phyloP scores from a whole-genome alignment of 2,888 invertebrate species.

The Drepanosiphum platanoidis region DNA sequence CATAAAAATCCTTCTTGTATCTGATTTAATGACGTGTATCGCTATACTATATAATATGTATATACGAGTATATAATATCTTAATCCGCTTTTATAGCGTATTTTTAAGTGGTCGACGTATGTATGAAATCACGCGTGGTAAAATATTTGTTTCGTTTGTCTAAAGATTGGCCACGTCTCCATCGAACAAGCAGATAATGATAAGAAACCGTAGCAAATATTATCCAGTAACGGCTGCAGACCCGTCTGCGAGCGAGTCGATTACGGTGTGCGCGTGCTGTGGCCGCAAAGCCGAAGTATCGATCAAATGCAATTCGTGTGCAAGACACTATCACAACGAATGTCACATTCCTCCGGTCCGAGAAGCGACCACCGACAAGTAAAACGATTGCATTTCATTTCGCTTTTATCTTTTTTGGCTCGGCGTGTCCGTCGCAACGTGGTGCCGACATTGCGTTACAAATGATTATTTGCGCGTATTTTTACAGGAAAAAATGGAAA shows the following conservation, averaged over 20 bases:
- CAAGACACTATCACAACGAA: neutral
- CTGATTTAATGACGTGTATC: no score
- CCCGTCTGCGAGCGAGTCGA: neutral
- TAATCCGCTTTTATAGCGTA: no score
- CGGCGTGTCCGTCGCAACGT: no score
- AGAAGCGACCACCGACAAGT: neutral
- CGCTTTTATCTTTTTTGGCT: no score
- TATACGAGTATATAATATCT: no score
- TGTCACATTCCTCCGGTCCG: neutral
- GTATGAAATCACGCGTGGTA: no score
- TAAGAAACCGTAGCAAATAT: neutral
- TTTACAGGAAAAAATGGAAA: neutral
- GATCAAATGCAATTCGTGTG: neutral
- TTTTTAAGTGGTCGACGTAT: no score
- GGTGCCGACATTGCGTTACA: neutral
- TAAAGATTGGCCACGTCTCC: neutral
- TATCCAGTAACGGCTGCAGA: neutral
- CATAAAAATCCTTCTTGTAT: no score
- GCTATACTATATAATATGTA: no score
- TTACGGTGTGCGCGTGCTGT: neutral
- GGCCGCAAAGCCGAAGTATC: neutral
- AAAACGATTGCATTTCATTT: no score
- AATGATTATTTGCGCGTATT: neutral
- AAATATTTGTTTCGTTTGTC: no score
- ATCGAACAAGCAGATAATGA: neutral